Percentiles rank a stretch among this genome's conserved stretches.
phyloP scores from a whole-genome alignment of 2,797 vertebrate species.

The Halcyon badia region DNA sequence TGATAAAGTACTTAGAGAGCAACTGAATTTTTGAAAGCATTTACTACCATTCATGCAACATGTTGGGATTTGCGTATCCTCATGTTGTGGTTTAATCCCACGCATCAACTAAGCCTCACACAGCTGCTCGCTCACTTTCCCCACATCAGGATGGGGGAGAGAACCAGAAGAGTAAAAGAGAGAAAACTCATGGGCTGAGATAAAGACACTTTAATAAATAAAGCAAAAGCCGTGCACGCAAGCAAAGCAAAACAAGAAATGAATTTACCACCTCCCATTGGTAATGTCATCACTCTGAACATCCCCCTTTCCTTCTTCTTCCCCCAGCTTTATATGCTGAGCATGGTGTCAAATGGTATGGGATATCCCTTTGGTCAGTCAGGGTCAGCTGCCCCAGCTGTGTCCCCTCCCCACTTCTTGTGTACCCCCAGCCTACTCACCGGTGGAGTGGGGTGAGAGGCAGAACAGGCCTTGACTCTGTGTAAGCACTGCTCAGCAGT shows the following conservation, averaged over 20 bases:
- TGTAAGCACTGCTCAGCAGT: not conserved
- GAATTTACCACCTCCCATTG: not conserved
- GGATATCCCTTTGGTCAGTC: not conserved
- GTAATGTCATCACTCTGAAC: not conserved
- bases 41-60: rapidly evolving
- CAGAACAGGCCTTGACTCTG: not conserved
- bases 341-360: no score
- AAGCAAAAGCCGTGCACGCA: not conserved
- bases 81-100: not conserved
- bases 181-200: not conserved
- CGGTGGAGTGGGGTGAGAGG: not conserved
- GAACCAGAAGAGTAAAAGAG: not conserved
- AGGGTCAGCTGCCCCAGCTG: not conserved
- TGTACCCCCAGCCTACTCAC: not conserved
- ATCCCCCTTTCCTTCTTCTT: not conserved
- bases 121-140: not conserved
- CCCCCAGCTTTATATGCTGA: not conserved
- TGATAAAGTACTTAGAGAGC: not conserved
- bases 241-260: not conserved
- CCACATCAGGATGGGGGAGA: not conserved
- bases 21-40: not conserved
- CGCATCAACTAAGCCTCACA: not conserved
- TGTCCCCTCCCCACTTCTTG: not conserved
- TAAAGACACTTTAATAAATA: not conserved
- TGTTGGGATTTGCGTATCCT: not conserved